Conservation (phyloP, 2,113 vertebrate species). For the Stigmatopora argus region DNA sequence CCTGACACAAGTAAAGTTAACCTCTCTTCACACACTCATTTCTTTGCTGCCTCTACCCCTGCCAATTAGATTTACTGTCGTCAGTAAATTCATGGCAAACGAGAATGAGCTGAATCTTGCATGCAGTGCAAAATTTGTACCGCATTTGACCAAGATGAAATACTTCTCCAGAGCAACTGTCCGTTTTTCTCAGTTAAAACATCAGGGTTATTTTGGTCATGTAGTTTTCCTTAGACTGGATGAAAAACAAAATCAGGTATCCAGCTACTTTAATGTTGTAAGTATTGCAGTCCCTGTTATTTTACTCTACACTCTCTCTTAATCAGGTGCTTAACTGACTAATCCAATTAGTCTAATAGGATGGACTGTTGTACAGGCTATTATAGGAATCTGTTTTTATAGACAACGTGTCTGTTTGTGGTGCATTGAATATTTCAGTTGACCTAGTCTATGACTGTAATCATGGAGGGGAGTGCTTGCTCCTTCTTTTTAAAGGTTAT, state of each 20-base stretch:
- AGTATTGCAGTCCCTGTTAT: constrained; percentile 39
- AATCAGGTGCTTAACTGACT: constrained; percentile 56
- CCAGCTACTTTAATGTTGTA: constrained; percentile 10
- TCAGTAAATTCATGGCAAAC: not conserved
- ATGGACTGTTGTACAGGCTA: constrained; percentile 48
- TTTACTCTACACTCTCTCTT: constrained; percentile 57
- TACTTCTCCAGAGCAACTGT: constrained; percentile 27
- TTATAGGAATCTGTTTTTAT: constrained; percentile 46
- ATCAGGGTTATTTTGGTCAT: not conserved
- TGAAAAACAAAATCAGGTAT: constrained; percentile 8
- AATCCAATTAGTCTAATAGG: constrained; percentile 67
- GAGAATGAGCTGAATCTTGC: constrained; percentile 28
- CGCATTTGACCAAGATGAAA: constrained; percentile 50
- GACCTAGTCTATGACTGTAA: not conserved
- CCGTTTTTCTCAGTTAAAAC: not conserved
- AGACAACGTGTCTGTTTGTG: constrained; percentile 14
- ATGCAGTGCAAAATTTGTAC: constrained; percentile 54
- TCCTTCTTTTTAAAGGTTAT: not conserved
- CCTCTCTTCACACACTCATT: constrained; percentile 9
- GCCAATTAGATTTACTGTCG: not conserved
- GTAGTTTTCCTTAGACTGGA: not conserved
- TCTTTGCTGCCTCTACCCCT: not conserved
- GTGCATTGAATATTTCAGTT: constrained; percentile 1
- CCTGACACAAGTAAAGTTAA: constrained; percentile 89
- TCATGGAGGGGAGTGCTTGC: not conserved